phyloP scores from a whole-genome alignment of 2,113 vertebrate genomes.

The Donacobius atricapilla region DNA sequence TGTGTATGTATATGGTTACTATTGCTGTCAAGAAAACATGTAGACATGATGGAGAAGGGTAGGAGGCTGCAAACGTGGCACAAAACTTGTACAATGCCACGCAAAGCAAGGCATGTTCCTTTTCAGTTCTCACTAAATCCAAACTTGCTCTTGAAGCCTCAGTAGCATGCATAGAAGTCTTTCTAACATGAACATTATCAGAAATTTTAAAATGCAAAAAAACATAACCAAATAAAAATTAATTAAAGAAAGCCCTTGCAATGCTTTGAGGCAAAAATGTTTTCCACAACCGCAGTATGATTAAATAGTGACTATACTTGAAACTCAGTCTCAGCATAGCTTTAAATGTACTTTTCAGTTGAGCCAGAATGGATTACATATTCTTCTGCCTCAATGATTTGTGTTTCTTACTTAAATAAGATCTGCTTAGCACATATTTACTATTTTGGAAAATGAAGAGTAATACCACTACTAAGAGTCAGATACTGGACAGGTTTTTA shows the following conservation, averaged over 20 bases:
- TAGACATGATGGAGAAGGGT: not conserved
- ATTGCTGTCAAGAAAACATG: not conserved
- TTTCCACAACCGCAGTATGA: not conserved
- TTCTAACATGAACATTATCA: not conserved
- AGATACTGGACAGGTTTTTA: not conserved
- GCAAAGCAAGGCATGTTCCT: not conserved
- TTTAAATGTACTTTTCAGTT: not conserved
- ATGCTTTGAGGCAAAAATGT: not conserved
- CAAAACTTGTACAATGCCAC: not conserved
- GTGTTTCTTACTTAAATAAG: not conserved
- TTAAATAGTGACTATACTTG: not conserved
- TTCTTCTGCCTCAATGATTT: not conserved
- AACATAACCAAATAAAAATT: not conserved
- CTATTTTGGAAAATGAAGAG: not conserved
- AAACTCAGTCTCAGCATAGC: not conserved
- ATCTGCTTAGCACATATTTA: not conserved
- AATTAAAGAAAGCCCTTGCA: fast-evolving
- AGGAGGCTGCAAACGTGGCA: not conserved
- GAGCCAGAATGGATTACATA: not conserved
- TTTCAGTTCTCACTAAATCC: not conserved
- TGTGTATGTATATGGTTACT: not conserved
- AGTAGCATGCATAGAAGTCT: not conserved
- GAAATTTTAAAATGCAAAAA: not conserved
- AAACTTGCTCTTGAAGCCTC: not conserved
- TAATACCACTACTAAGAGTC: not conserved